Evolutionary conservation across 2,888 invertebrate species (phyloP), one percentile per base, ranked within the genome.

Genomic region (Arrhopalites spinosus): DNA sequence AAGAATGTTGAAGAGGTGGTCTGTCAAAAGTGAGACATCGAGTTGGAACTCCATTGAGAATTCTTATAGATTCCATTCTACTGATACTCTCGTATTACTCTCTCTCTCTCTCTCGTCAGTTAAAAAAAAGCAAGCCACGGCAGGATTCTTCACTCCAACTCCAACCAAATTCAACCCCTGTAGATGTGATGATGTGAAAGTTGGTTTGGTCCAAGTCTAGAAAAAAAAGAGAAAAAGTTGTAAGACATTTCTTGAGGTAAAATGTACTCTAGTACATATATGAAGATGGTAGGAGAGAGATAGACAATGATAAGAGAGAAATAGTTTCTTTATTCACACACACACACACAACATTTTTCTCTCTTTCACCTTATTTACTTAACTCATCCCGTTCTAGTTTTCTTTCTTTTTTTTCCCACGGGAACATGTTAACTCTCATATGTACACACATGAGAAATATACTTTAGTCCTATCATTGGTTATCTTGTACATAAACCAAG

Each of bases 1-100:
- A 27, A 90, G 86, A 89, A 90, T 90, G 78, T 88, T 87, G 71
- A 59, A 56, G 56, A 43, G 25, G 53, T 25, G n/a, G 8, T 36
- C 36, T 43, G 23, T 93, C 94, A 87, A 90, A 92, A 5, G 91
- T 90, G 73, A 92, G 85, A 13, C 95, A 85, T 82, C 91, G 90
- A 0, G 93, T 93, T 74, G 91, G 90, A 56, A 93, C 88, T 50
- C 89, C 87, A 84, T 91, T 91, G 0, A 94, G 86, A 13, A 74
- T 69, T 74, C 78, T 73, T 47, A 74, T 78, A 3, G 77, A 73
- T 56, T 81, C 80, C 80, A 80, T 81, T 15, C 23, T 45, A 17
- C 17, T 30, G 2, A 29, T 27, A 61, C 30, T n/a, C n/a, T 8
- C 45, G 20, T 20, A 64, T 27, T 27, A 61, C 13, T 53, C 7